Percentiles rank a stretch among this genome's conserved stretches.
phyloP scores from a whole-genome alignment of 1,140 invertebrate species.

The Drosophila suzukii region DNA sequence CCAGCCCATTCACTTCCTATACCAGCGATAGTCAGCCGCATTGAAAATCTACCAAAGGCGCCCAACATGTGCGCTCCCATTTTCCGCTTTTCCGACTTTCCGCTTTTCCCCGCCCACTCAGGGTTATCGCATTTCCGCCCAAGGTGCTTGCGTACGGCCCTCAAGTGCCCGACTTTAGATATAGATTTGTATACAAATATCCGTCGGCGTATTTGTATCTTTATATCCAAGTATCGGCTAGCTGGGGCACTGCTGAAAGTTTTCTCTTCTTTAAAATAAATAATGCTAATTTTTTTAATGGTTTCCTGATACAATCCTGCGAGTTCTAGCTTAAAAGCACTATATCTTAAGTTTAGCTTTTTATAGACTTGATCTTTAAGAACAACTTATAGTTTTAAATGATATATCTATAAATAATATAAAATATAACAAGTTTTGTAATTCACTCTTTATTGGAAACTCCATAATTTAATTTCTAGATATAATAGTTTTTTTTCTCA shows the following conservation, averaged over 20 bases:
- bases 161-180: constrained; percentile 60
- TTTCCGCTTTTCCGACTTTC: constrained; percentile 27
- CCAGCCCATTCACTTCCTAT: background rate
- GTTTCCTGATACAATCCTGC: too few relatives aligned
- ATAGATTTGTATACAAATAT: constrained; percentile 35
- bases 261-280: background rate
- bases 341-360: background rate
- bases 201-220: constrained; percentile 24
- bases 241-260: constrained; percentile 8
- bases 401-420: too few relatives aligned
- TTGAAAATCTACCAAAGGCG: constrained; percentile 16
- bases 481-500: background rate
- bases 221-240: constrained; percentile 17
- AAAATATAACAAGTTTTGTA: too few relatives aligned
- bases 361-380: too few relatives aligned
- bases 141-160: constrained; percentile 64
- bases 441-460: too few relatives aligned
- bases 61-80: constrained; percentile 42
- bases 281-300: background rate
- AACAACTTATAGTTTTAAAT: too few relatives aligned
- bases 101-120: constrained; percentile 49
- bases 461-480: too few relatives aligned
- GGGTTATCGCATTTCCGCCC: constrained; percentile 81
- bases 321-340: background rate
- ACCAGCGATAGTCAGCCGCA: background rate